Evolutionary conservation across 2,888 invertebrate species (phyloP), one percentile per base, ranked within the genome.

Genomic region (Melolontha melolontha): DNA sequence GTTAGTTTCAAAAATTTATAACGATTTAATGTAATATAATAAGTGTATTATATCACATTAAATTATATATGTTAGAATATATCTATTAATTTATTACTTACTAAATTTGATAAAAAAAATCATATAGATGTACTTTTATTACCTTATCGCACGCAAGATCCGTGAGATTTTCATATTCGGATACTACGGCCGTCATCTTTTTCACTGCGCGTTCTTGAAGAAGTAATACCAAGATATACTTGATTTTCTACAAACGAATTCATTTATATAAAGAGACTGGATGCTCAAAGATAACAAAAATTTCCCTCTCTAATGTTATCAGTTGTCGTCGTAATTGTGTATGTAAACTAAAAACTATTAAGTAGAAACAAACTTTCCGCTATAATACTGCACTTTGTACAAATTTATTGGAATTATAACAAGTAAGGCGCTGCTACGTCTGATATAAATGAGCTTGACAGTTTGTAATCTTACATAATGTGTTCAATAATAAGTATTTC

Each of bases 101-200:
- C n/a, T n/a, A n/a, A n/a, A n/a, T n/a, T n/a, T n/a, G n/a, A n/a
- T n/a, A n/a, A n/a, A n/a, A n/a, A n/a, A n/a, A n/a, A n/a, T n/a
- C n/a, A n/a, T n/a, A n/a, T n/a, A n/a, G n/a, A n/a, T n/a, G n/a
- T n/a, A 59, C 42, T 27, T 22, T 29, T 6, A 6, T 29, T 52
- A 66, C 66, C 51, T 66, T 66, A 5, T 66, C 50, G 29, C 66
- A 66, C 40, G 50, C 57, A 5, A 66, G 57, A 59, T 66, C 66
- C 14, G 66, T 66, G 34, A 66, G 16, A 40, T 59, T 66, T 50
- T 57, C 59, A 22, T 57, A 57, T 27, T 66, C 47, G 14, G 55
- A 59, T 59, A 59, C 16, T 34, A 49, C 59, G 5, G 22, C 47
- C 6, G 66, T 49, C 64, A 64, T 64, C n/a, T 27, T 22, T 64